Conservation (phyloP, 2,797 vertebrate species). For the Acanthopagrus latus region DNA sequence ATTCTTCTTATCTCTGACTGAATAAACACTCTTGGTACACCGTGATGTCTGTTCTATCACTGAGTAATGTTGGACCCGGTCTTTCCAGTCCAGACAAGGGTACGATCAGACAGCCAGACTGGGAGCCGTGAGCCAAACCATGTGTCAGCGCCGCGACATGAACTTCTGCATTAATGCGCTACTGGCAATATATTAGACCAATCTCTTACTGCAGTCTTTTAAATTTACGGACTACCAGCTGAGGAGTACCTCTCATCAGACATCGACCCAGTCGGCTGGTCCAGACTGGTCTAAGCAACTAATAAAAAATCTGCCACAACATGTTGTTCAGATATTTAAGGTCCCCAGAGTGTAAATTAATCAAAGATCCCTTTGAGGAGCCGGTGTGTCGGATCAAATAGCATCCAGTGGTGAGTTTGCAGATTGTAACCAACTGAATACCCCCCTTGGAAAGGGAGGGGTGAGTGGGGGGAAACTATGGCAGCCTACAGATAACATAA, state of each 20-base stretch:
- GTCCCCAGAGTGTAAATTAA: too few relatives aligned
- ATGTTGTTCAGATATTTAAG: too few relatives aligned
- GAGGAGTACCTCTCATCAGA: background rate
- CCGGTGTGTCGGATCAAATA: too few relatives aligned
- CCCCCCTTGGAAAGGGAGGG: too few relatives aligned
- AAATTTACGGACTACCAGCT: too few relatives aligned
- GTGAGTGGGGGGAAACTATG: too few relatives aligned
- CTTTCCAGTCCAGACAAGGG: conserved; percentile 42
- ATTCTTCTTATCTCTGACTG: conserved; percentile 27
- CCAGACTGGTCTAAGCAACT: background rate
- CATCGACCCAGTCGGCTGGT: background rate
- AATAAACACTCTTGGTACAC: conserved; percentile 39
- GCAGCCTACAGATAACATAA: too few relatives aligned
- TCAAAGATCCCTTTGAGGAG: too few relatives aligned
- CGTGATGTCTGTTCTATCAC: conserved; percentile 28
- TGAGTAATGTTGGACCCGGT: conserved; percentile 37
- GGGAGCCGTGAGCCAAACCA: conserved; percentile 15
- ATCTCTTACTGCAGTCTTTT: background rate
- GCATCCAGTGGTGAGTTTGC: too few relatives aligned
- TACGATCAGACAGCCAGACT: conserved; percentile 20
- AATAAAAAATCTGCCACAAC: background rate
- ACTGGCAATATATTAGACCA: background rate
- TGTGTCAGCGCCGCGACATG: conserved; percentile 18
- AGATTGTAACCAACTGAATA: too few relatives aligned
- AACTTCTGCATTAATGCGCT: background rate